These are phyloP conservation scores for Neuroterus valhalla DNA, from an alignment of 1,140 invertebrate species.

Conservation along the genomic window DNA sequence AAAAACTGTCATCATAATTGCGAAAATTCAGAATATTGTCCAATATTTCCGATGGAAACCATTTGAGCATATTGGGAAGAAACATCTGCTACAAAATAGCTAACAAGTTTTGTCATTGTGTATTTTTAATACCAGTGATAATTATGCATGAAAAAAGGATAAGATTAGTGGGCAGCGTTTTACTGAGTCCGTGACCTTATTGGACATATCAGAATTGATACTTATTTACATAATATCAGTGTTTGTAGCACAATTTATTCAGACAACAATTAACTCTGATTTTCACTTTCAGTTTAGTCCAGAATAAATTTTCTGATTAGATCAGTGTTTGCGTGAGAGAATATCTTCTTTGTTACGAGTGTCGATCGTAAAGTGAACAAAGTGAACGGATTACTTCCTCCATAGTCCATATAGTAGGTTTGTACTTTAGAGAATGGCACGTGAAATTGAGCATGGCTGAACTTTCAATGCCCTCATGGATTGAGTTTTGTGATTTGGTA, in stretches of 20 bases:
- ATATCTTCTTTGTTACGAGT: constrained; percentile 12
- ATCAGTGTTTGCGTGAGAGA: constrained; percentile 9
- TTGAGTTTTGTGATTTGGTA: constrained; percentile 34
- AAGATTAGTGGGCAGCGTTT: too few species aligned
- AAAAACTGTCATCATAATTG: too few species aligned
- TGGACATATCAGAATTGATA: too few species aligned
- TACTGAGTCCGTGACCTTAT: too few species aligned
- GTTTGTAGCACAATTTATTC: background rate
- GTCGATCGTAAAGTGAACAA: constrained; percentile 32
- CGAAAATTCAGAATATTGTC: too few species aligned
- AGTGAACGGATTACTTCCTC: constrained; percentile 30
- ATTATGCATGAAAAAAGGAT: too few species aligned
- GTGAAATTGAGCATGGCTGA: constrained; percentile 40
- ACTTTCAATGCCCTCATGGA: constrained; percentile 40
- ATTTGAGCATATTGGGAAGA: too few species aligned
- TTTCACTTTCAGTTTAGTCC: background rate
- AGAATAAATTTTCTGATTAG: constrained; percentile 6
- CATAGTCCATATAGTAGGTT: background rate
- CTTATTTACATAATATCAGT: too few species aligned
- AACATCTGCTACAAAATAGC: too few species aligned
- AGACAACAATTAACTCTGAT: background rate
- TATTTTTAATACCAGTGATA: too few species aligned
- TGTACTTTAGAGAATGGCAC: constrained; percentile 32
- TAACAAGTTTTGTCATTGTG: too few species aligned
- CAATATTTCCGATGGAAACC: too few species aligned